Evolutionary conservation across 2,113 vertebrate species (phyloP), one percentile per base, ranked within the genome.

Genomic region (Pollachius pollachius): DNA sequence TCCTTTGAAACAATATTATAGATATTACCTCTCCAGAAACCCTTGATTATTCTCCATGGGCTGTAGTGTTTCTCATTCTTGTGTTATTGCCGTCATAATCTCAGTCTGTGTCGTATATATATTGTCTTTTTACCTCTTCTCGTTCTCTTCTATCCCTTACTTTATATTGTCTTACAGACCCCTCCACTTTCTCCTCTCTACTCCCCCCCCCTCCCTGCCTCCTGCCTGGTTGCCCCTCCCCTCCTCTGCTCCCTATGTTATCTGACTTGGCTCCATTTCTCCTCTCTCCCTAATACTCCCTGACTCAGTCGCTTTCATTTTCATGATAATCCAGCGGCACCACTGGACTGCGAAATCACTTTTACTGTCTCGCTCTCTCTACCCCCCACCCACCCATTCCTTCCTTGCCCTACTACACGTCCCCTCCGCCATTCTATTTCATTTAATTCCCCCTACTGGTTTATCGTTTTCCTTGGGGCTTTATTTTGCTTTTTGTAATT

Each of bases 231-330:
- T 81, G 77, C 79, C 77, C 86, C 79, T 85, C 85, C 84, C 83
- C 82, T 84, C 75, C 78, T 77, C 77, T 5, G 82, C 52, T 77
- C 67, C 68, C 75, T 78, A 82, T 87, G 87, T 91, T 92, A 92
- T 92, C 90, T 81, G 88, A 71, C 83, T 79, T 63, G 19, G 87
- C 88, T 92, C 86, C 82, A 88, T 92, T 91, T 90, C 89, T 80
- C 84, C 89, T 77, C 86, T 90, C 88, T 90, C 88, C 75, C 86
- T 86, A 87, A 90, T 90, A 91, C 86, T 89, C 87, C 85, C 88
- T 89, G 88, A 90, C 86, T 93, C 90, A 84, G 86, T 87, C 85
- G 84, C 88, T 92, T 92, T 91, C 89, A 90, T 92, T 92, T 92
- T 91, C 87, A 91, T 92, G 89, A 91, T 93, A 92, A 92, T 92